These are phyloP conservation scores for Geotria australis DNA, from an alignment of 2,797 vertebrate genomes.

Conservation along the genomic window DNA sequence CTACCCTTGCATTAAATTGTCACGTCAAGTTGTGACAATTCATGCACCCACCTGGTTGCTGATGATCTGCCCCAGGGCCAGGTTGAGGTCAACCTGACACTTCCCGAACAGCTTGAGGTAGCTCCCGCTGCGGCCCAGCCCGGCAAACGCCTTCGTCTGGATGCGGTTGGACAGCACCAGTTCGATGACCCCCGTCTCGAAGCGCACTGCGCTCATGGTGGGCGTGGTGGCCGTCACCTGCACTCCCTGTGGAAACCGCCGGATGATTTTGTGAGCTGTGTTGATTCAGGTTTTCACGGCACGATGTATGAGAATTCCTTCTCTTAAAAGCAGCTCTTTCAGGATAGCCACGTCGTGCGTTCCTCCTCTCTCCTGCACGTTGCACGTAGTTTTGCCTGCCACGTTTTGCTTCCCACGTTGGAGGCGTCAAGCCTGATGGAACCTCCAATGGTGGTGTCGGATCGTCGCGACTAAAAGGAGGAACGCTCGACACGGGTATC, in stretches of 20 bases:
- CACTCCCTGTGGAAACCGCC: constrained; percentile 31
- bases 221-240: constrained; percentile 95
- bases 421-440: no score
- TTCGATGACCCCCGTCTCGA: constrained; percentile 88
- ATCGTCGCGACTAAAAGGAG: no score
- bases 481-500: no score
- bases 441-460: no score
- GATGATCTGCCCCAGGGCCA: constrained; percentile 86
- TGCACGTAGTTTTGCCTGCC: no score
- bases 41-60: constrained; percentile 53
- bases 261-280: no score
- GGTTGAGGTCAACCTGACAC: constrained; percentile 85
- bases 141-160: constrained; percentile 72
- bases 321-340: no score
- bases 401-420: no score
- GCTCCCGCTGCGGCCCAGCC: constrained; percentile 29
- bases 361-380: no score
- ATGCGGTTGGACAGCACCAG: constrained; percentile 84
- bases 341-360: no score
- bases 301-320: no score
- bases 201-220: constrained; percentile 84
- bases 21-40: neutral
- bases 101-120: constrained; percentile 96
- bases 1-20: neutral
- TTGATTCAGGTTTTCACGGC: no score